Evolutionary conservation across 2,113 vertebrate species (phyloP).

Genomic region (Oplegnathus fasciatus): DNA sequence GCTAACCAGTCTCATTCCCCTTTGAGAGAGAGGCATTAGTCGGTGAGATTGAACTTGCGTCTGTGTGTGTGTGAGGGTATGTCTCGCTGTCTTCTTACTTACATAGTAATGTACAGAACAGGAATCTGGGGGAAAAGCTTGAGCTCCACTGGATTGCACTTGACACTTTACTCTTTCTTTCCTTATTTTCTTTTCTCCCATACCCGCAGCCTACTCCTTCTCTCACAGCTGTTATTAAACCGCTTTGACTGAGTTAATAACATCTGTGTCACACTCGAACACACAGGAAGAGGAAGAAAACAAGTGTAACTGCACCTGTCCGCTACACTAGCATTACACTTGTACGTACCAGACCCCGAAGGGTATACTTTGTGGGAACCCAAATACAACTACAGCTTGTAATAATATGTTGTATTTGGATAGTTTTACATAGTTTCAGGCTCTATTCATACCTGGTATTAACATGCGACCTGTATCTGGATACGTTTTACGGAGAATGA

Average conservation of each 20-base stretch:
- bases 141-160: slow-evolving; percentile 59
- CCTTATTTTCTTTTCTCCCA: neutral
- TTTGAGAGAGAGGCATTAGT: slow-evolving; percentile 77
- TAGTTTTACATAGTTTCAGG: neutral
- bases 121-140: slow-evolving; percentile 53
- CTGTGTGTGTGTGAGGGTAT: slow-evolving; percentile 28
- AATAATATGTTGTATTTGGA: neutral
- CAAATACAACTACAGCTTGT: neutral
- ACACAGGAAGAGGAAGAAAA: slow-evolving; percentile 11
- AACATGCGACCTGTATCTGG: neutral
- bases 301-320: slow-evolving; percentile 27
- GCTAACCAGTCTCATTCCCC: slow-evolving; percentile 81
- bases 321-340: slow-evolving; percentile 23
- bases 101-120: slow-evolving; percentile 61
- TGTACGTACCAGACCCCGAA: neutral
- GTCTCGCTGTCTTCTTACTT: slow-evolving; percentile 47
- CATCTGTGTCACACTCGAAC: slow-evolving; percentile 52
- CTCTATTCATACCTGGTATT: neutral
- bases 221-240: slow-evolving; percentile 58
- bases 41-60: slow-evolving; percentile 82
- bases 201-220: neutral
- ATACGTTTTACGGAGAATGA: neutral
- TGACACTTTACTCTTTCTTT: slow-evolving; percentile 59
- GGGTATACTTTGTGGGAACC: slow-evolving; percentile 4
- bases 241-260: slow-evolving; percentile 63